Conservation (phyloP, 2,113 vertebrate species). For the Condylura cristata region DNA sequence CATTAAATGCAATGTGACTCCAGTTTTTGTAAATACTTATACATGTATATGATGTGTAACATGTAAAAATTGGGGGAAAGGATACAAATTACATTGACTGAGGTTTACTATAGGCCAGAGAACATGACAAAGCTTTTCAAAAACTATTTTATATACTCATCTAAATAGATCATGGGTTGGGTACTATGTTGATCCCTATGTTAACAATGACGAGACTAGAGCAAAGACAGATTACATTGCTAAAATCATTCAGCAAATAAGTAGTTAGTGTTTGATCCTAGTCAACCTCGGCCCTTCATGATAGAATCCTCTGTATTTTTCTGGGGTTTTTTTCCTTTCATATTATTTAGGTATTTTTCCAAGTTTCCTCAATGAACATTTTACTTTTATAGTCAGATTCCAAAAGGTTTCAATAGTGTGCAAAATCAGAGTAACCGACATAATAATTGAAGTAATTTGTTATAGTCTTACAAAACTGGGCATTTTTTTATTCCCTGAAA, state of each 20-base stretch:
- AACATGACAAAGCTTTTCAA: neutral
- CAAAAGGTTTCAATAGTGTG: slow-evolving; percentile 27
- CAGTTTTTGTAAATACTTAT: neutral
- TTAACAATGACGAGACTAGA: slow-evolving; percentile 18
- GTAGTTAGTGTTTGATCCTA: neutral
- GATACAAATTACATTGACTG: neutral
- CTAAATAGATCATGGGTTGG: neutral
- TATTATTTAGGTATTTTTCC: slow-evolving; percentile 43
- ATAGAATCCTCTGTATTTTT: neutral
- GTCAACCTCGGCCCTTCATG: neutral
- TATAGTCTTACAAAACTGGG: slow-evolving; percentile 6
- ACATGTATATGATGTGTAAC: neutral
- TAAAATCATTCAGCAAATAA: neutral
- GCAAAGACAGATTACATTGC: neutral
- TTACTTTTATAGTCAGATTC: slow-evolving; percentile 48
- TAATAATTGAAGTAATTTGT: slow-evolving; percentile 55
- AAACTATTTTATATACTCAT: slow-evolving; percentile 3
- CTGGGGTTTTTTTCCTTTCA: neutral
- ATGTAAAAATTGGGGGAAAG: neutral
- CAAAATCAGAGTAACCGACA: slow-evolving; percentile 36
- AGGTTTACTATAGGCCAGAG: neutral
- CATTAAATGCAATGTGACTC: neutral
- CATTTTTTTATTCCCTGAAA: slow-evolving; percentile 60
- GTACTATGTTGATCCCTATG: neutral
- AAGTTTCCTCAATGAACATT: slow-evolving; percentile 34